Evolutionary conservation across 2,888 invertebrate genomes (phyloP).

Genomic region (Macaria liturata): DNA sequence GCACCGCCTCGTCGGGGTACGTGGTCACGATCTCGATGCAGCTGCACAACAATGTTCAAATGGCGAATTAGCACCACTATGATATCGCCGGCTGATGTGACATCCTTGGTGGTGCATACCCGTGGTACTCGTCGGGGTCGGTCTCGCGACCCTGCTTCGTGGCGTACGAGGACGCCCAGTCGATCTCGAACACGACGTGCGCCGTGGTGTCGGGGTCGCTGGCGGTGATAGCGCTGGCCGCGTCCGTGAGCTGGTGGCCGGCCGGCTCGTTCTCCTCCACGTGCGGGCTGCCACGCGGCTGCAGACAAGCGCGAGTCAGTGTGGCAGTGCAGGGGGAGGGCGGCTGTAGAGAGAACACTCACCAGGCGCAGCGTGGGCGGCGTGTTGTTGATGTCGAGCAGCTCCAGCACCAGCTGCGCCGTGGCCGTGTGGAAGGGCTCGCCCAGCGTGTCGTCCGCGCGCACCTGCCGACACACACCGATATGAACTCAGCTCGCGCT

Average conservation of each 20-base stretch:
- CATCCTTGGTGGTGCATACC: constrained; percentile 41
- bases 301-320: too few relatives aligned
- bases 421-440: constrained; percentile 73
- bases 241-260: constrained; percentile 60
- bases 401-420: constrained; percentile 82
- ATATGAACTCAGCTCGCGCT: not conserved
- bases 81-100: too few relatives aligned
- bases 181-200: constrained; percentile 79
- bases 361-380: constrained; percentile 86
- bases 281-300: constrained; percentile 74
- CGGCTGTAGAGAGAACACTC: constrained; percentile 39
- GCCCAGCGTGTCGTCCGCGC: constrained; percentile 74
- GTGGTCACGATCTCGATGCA: constrained; percentile 69
- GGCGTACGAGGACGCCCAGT: constrained; percentile 83
- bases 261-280: constrained; percentile 81
- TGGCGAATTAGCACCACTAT: too few relatives aligned
- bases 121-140: constrained; percentile 49
- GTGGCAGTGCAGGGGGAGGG: not conserved
- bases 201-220: constrained; percentile 85
- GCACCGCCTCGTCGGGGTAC: constrained; percentile 47
- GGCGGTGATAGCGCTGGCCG: constrained; percentile 81
- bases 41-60: constrained; percentile 43
- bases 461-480: constrained; percentile 46
- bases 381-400: constrained; percentile 89
- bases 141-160: constrained; percentile 81